Evolutionary conservation across 2,113 vertebrate species (phyloP).

Genomic region (Artemisiospiza belli): DNA sequence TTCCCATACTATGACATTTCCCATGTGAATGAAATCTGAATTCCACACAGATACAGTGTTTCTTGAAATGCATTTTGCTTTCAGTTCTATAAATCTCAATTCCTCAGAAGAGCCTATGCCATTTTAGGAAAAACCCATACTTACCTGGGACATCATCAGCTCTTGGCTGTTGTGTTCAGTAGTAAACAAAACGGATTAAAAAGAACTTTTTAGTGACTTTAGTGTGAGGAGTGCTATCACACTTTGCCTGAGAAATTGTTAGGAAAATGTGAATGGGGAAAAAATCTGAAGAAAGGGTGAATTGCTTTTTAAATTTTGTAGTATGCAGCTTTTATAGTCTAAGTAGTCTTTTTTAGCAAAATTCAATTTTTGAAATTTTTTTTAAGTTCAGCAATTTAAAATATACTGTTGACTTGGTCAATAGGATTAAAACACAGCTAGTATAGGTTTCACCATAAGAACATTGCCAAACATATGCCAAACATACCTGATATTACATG

Average conservation of each 20-base stretch:
- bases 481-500: not conserved
- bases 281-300: not conserved
- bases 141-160: not conserved
- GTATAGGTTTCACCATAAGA: not conserved
- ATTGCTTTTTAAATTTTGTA: not conserved
- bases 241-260: not conserved
- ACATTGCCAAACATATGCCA: not conserved
- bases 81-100: not conserved
- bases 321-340: not conserved
- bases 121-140: not conserved
- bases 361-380: not conserved
- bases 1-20: constrained; percentile 48
- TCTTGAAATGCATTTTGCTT: constrained; percentile 26
- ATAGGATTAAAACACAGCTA: not conserved
- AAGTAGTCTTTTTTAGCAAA: not conserved
- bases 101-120: not conserved
- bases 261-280: not conserved
- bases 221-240: not conserved
- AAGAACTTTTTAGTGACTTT: not conserved
- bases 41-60: not conserved
- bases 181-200: not conserved
- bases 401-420: not conserved
- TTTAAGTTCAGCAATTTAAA: not conserved
- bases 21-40: constrained; percentile 50
- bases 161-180: not conserved